Conservation (phyloP, 1,140 invertebrate species). For the Meloidogyne exigua region DNA sequence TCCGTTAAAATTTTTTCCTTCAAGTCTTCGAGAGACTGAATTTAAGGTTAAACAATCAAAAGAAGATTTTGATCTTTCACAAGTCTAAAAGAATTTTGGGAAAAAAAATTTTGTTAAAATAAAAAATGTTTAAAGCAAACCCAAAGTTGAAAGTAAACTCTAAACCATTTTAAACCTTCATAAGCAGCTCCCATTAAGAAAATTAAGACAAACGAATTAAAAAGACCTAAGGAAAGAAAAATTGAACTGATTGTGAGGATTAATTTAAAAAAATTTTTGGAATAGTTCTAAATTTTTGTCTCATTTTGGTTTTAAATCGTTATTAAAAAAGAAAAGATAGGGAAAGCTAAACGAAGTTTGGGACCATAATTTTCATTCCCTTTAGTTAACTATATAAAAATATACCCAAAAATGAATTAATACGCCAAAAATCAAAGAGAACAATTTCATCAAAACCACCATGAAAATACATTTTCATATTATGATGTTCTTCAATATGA, state of each 20-base stretch:
- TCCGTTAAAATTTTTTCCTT: conserved; percentile 21
- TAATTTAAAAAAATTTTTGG: no score
- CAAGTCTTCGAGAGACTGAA: conserved; percentile 7
- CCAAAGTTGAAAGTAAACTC: conserved; percentile 50
- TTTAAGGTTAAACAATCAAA: conserved; percentile 8
- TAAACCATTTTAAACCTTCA: conserved; percentile 56
- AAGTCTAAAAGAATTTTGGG: neutral
- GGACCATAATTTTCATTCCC: no score
- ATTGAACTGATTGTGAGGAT: no score
- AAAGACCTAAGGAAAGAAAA: conserved; percentile 38
- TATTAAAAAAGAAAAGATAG: no score
- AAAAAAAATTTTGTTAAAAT: neutral
- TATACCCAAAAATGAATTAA: conserved; percentile 18
- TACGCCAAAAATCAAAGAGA: conserved; percentile 56
- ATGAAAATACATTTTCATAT: conserved; percentile 60
- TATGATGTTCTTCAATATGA: neutral
- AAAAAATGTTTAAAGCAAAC: neutral
- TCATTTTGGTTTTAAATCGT: no score
- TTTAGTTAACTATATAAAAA: neutral
- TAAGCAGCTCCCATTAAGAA: conserved; percentile 53
- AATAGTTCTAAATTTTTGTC: no score
- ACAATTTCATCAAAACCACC: conserved; percentile 54
- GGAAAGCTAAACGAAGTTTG: no score
- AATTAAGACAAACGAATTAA: conserved; percentile 47
- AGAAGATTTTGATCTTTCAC: conserved; percentile 7